These are phyloP conservation scores for Ramphastos sulfuratus DNA, from an alignment of 2,113 vertebrate genomes.

Conservation along the genomic window DNA sequence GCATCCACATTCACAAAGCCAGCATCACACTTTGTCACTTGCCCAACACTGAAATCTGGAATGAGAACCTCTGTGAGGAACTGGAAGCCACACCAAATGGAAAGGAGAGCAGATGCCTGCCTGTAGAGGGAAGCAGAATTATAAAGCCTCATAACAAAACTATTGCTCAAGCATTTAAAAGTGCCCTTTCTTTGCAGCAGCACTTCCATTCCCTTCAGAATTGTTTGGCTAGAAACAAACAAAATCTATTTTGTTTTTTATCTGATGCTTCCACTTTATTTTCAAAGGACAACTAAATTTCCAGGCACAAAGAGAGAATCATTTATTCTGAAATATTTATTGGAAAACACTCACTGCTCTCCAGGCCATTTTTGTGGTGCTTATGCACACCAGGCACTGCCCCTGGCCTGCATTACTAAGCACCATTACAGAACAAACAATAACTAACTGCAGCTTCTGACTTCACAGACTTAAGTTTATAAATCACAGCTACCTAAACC, in stretches of 20 bases:
- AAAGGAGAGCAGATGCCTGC: neutral
- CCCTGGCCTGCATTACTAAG: neutral
- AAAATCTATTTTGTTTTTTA: fast-evolving
- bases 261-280: neutral
- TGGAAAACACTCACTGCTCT: neutral
- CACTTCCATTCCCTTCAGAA: neutral
- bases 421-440: neutral
- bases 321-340: neutral
- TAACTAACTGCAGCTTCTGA: neutral
- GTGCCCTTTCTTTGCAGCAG: neutral
- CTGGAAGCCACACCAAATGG: neutral
- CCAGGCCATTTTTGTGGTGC: neutral
- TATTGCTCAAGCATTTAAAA: neutral
- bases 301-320: neutral
- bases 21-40: neutral
- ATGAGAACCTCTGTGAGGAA: neutral
- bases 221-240: neutral
- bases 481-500: neutral
- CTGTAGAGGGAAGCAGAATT: neutral
- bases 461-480: neutral
- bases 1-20: neutral
- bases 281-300: neutral
- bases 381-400: neutral
- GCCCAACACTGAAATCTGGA: neutral
- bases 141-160: neutral